A percentile compares a stretch with the other conserved stretches of the same genome.
These are phyloP conservation scores for Zaprionus obscuricornis DNA, from an alignment of 2,888 invertebrate genomes.

Conservation along the genomic window DNA sequence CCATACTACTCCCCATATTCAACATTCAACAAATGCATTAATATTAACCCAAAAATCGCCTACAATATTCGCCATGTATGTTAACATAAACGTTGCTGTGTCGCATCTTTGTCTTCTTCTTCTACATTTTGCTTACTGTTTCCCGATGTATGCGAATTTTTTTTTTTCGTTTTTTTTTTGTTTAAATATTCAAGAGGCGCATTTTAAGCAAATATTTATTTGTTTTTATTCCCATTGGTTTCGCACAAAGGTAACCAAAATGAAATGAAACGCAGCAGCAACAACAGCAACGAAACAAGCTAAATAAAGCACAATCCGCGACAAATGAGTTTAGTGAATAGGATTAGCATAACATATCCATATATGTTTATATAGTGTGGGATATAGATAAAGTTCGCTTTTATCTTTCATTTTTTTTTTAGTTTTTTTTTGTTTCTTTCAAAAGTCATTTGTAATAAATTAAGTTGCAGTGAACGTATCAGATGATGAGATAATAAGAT, in stretches of 20 bases:
- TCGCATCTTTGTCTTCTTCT: background rate
- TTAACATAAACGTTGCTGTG: too few species aligned
- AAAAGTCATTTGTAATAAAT: too few species aligned
- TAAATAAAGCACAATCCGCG: conserved; percentile 35
- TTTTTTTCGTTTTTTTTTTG: conserved; percentile 27
- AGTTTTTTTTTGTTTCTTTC: background rate
- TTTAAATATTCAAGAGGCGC: conserved; percentile 63
- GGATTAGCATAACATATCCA: conserved; percentile 27
- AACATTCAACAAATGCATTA: conserved; percentile 71
- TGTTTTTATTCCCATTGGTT: conserved; percentile 56
- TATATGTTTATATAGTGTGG: conserved; percentile 12
- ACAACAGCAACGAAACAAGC: conserved; percentile 12
- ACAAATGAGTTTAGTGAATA: conserved; percentile 35
- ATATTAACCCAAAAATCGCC: conserved; percentile 70
- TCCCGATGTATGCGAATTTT: background rate
- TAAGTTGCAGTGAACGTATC: too few species aligned
- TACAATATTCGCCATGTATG: conserved; percentile 7
- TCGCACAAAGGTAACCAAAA: conserved; percentile 48
- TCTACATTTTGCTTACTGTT: background rate
- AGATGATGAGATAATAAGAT: too few species aligned
- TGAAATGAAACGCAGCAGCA: conserved; percentile 28
- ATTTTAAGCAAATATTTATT: conserved; percentile 59
- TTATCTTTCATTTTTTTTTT: background rate
- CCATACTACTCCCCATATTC: too few species aligned
- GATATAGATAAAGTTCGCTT: too few species aligned